Conservation (phyloP, 2,113 vertebrate genomes). For the Sula dactylatra region DNA sequence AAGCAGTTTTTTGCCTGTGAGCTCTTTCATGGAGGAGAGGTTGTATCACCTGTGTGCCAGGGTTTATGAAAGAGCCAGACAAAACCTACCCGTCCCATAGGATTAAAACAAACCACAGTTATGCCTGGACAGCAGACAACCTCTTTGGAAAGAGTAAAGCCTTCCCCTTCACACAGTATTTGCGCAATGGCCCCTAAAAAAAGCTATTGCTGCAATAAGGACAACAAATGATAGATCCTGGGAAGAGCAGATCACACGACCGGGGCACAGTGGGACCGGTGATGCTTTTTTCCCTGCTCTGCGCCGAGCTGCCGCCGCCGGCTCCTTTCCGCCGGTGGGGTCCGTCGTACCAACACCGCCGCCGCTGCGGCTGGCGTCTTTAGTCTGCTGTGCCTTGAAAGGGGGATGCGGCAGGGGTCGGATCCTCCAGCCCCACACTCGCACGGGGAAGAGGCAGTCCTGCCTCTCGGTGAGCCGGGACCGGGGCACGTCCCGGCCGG, state of each 20-base stretch:
- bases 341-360: too few relatives aligned
- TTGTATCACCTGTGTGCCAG: neutral
- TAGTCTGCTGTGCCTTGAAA: accelerated
- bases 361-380: accelerated
- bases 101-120: neutral
- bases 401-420: accelerated
- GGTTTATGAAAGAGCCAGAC: accelerated
- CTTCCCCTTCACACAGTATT: accelerated
- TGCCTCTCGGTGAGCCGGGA: accelerated
- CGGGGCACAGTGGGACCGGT: accelerated
- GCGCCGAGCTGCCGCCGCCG: neutral
- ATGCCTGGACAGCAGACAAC: accelerated
- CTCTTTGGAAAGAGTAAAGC: neutral
- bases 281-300: too few relatives aligned
- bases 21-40: neutral
- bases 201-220: neutral
- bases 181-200: neutral
- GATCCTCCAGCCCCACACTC: accelerated
- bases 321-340: neutral
- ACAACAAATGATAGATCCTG: accelerated
- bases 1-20: neutral
- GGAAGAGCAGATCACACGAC: neutral
- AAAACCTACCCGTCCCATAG: accelerated
- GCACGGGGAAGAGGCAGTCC: neutral
- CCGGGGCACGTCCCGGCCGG: accelerated